Base-by-base conservation (phyloP, 2,113 vertebrate species). In the Callospermophilus lateralis region DNA sequence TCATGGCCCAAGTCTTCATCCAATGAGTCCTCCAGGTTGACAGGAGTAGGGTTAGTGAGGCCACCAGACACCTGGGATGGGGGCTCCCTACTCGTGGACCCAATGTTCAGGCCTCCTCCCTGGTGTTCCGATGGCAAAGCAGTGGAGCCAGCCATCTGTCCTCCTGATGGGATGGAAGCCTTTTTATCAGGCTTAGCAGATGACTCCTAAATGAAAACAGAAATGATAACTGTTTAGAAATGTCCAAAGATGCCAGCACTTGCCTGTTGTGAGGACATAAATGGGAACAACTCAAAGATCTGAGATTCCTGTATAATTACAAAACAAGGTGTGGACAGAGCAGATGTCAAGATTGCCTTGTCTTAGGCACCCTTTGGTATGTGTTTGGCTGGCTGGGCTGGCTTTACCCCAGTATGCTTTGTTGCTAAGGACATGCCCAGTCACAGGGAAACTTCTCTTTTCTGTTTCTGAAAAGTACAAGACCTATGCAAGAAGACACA, bases 171-270 rank as follows among this genome's bases (percentile, higher is more conserved):
- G 70, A 97, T 15, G 0, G 98, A 97, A 89, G 98, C 93, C 97
- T 99, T 99, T 77, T 98, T 99, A 53, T 99, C 99, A 28, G 94
- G 96, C 89, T 98, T 99, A 76, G 94, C 63, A 65, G 97, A 98
- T 4, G 98, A 96, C 63, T 99, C 99, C 99, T 99, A 96, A 89
- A 98, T 96, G 58, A 96, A 96, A 97, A 72, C 1, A 72, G 93
- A 96, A 96, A 92, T 12, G 20, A 7, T 65, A 4, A 51, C 45
- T 39, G 51, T 67, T 97, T 39, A 96, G 34, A 93, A 78, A 61
- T 16, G 9, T 65, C 55, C 72, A 15, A 55, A 87, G 84, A 79
- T 39, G 45, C 39, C 67, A 76, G 78, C 16, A 30, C 2, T 83
- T 61, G 81, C 68, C 73, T 92, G 26, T 26, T 76, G 61, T n/a